Conservation (phyloP, 2,888 invertebrate genomes). For the Synanthedon myopaeformis region DNA sequence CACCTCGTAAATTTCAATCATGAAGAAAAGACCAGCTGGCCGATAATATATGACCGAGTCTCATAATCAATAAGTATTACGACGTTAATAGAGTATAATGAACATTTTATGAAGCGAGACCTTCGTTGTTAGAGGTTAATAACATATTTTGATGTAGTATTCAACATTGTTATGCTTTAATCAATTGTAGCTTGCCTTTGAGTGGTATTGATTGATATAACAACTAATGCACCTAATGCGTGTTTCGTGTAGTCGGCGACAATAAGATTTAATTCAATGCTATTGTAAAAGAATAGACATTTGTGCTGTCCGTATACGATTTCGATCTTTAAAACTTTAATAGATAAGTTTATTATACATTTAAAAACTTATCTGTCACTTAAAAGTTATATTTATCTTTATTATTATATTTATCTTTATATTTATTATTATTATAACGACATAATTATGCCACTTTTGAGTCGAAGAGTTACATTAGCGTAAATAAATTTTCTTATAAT, state of each 20-base stretch:
- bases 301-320: background rate
- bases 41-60: constrained; percentile 4
- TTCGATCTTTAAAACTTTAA: too few relatives aligned
- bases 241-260: constrained; percentile 23
- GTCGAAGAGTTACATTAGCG: too few relatives aligned
- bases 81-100: constrained; percentile 8
- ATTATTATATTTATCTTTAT: too few relatives aligned
- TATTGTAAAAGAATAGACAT: constrained; percentile 1
- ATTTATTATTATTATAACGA: too few relatives aligned
- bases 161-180: constrained; percentile 7
- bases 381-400: too few relatives aligned
- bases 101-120: constrained; percentile 10
- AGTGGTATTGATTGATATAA: constrained; percentile 13
- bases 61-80: constrained; percentile 4
- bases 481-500: too few relatives aligned
- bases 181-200: constrained; percentile 9
- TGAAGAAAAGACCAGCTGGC: constrained; percentile 1
- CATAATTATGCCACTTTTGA: too few relatives aligned
- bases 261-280: constrained; percentile 11
- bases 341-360: too few relatives aligned
- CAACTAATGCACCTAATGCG: constrained; percentile 22
- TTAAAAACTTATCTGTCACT: too few relatives aligned
- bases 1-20: constrained; percentile 2
- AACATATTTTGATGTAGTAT: constrained; percentile 6
- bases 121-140: constrained; percentile 10